Evolutionary conservation across 2,797 vertebrate genomes (phyloP).

Genomic region (Lophius americanus): DNA sequence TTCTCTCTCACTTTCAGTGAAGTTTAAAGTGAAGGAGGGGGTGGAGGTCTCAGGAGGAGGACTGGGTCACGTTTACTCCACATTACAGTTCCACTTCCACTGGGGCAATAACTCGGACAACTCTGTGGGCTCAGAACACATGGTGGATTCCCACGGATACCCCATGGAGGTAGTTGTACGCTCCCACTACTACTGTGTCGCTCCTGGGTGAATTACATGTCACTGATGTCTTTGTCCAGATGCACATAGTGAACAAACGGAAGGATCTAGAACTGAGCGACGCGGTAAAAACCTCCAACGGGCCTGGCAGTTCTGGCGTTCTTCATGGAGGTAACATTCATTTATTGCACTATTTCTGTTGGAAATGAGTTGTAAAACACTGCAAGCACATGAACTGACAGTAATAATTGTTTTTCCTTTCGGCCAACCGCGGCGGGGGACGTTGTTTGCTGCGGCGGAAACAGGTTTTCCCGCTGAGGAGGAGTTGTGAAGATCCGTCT

Average conservation of each 20-base stretch:
- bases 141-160: constrained; percentile 56
- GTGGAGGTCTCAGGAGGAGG: constrained; percentile 64
- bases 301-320: constrained; percentile 77
- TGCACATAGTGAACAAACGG: constrained; percentile 79
- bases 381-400: too few relatives aligned
- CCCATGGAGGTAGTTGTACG: constrained; percentile 74
- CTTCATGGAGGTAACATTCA: constrained; percentile 73
- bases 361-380: too few relatives aligned
- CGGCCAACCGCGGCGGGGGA: too few relatives aligned
- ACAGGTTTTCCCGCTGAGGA: too few relatives aligned
- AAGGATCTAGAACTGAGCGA: constrained; percentile 54
- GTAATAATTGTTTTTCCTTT: too few relatives aligned
- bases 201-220: neutral
- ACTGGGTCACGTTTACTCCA: constrained; percentile 63
- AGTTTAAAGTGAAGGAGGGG: constrained; percentile 47
- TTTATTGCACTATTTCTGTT: too few relatives aligned
- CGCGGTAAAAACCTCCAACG: constrained; percentile 43
- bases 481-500: too few relatives aligned
- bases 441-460: too few relatives aligned
- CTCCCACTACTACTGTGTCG: too few relatives aligned
- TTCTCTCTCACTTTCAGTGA: constrained; percentile 58
- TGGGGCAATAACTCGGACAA: constrained; percentile 57
- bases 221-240: constrained; percentile 52
- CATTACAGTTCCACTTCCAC: constrained; percentile 80
- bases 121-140: constrained; percentile 72